Evolutionary conservation across 2,113 vertebrate species (phyloP).

Genomic region (Tachysurus vachellii): DNA sequence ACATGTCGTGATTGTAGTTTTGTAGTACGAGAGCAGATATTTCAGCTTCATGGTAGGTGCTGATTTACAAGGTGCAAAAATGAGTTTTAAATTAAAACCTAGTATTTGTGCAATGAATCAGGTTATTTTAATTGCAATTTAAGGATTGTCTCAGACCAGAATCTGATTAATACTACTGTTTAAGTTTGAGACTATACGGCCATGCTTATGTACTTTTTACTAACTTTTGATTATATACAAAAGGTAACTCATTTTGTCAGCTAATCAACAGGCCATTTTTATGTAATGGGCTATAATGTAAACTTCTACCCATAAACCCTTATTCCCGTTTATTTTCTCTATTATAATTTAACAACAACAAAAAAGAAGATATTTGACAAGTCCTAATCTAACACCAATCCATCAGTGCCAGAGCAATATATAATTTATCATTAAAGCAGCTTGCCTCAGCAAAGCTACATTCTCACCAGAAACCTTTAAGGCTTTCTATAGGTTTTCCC

Average conservation of each 20-base stretch:
- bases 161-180: neutral
- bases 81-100: neutral
- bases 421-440: neutral
- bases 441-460: neutral
- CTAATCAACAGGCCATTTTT: conserved; percentile 17
- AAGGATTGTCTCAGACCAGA: neutral
- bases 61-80: conserved; percentile 31
- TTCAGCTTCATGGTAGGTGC: conserved; percentile 1
- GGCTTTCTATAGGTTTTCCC: neutral
- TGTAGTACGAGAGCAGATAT: conserved; percentile 1
- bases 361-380: neutral
- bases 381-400: neutral
- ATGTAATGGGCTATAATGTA: conserved; percentile 13
- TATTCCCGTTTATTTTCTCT: neutral
- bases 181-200: neutral
- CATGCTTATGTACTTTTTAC: conserved; percentile 15
- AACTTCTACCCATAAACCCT: conserved; percentile 11
- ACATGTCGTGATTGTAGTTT: neutral
- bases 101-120: neutral
- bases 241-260: neutral
- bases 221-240: neutral
- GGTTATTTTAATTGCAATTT: neutral
- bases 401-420: neutral
- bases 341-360: neutral
- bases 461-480: conserved; percentile 6